phyloP scores from a whole-genome alignment of 2,888 invertebrate species.

The Rotaria sp. region DNA sequence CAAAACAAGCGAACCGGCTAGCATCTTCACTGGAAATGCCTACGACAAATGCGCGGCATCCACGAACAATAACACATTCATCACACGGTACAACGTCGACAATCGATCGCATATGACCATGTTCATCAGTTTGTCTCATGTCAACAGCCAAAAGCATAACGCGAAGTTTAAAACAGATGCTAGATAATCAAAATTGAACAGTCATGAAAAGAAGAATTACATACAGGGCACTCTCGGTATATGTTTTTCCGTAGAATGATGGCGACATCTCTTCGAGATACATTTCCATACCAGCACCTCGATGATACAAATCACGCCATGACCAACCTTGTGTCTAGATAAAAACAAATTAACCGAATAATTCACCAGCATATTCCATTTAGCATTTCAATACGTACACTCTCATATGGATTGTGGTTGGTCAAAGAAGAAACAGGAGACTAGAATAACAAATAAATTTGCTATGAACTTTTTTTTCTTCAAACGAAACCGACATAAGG shows the following conservation, averaged over 20 bases:
- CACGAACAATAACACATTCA: slow-evolving; percentile 69
- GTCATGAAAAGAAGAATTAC: slow-evolving; percentile 57
- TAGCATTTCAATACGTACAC: too few relatives aligned
- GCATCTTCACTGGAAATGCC: slow-evolving; percentile 99
- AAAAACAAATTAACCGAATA: too few relatives aligned
- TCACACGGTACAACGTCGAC: not conserved
- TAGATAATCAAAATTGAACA: slow-evolving; percentile 21
- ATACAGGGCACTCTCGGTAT: slow-evolving; percentile 99
- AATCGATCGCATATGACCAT: not conserved
- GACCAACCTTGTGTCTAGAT: slow-evolving; percentile 55
- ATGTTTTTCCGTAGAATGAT: slow-evolving; percentile 98
- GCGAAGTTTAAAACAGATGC: slow-evolving; percentile 9
- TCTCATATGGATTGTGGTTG: too few relatives aligned
- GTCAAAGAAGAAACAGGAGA: too few relatives aligned
- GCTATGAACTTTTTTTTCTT: too few relatives aligned
- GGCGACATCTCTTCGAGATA: slow-evolving; percentile 63
- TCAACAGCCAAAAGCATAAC: not conserved
- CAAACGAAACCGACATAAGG: too few relatives aligned
- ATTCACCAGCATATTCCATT: too few relatives aligned
- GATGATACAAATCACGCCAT: slow-evolving; percentile 47
- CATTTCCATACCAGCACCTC: slow-evolving; percentile 46
- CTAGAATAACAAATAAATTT: too few relatives aligned
- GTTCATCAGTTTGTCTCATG: not conserved
- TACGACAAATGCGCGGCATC: slow-evolving; percentile 99
- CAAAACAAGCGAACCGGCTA: slow-evolving; percentile 62